These are phyloP conservation scores for Hirudo medicinalis DNA, from an alignment of 1,140 invertebrate genomes.

Conservation along the genomic window DNA sequence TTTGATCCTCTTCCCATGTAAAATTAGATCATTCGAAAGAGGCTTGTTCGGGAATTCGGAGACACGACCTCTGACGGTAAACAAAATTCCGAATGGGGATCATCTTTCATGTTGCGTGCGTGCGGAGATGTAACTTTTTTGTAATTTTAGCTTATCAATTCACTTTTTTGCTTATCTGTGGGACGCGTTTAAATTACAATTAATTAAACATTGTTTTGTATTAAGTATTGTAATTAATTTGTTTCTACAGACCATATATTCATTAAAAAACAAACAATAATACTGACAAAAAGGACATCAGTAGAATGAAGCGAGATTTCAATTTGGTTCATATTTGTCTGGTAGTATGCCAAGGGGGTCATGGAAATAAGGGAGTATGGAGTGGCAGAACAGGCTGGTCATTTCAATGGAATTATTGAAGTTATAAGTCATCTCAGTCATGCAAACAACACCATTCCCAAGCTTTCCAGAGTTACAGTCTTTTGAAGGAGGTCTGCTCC, in stretches of 20 bases:
- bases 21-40: too few relatives aligned
- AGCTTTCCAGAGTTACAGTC: not conserved
- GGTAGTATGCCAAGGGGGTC: not conserved
- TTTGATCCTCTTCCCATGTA: too few relatives aligned
- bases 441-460: not conserved
- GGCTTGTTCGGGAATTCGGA: too few relatives aligned
- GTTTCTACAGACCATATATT: too few relatives aligned
- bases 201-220: too few relatives aligned
- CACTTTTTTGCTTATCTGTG: too few relatives aligned
- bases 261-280: not conserved
- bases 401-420: not conserved
- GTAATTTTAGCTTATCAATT: too few relatives aligned
- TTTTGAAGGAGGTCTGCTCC: not conserved
- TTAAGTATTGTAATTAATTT: not conserved
- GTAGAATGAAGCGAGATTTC: not conserved
- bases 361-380: slow-evolving; percentile 16
- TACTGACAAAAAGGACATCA: not conserved
- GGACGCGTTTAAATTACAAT: too few relatives aligned
- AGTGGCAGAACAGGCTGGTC: slow-evolving; percentile 7
- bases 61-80: too few relatives aligned
- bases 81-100: too few relatives aligned
- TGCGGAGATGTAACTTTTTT: too few relatives aligned
- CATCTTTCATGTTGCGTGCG: too few relatives aligned
- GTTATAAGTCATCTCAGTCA: not conserved
- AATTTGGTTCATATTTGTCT: not conserved